Conservation (phyloP, 2,797 vertebrate genomes). For the Antennarius maculatus region DNA sequence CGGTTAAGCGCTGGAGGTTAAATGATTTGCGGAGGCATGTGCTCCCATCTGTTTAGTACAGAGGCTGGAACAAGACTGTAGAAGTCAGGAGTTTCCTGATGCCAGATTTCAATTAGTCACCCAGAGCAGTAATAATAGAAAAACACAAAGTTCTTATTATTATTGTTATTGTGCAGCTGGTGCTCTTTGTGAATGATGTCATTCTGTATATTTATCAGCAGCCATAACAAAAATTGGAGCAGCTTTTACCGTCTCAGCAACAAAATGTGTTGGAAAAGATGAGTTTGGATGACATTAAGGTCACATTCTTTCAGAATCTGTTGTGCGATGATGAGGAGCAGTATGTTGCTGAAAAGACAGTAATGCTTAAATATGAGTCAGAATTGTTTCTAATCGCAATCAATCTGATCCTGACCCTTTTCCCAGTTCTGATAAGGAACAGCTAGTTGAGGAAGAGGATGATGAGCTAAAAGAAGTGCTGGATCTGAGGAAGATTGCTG, state of each 20-base stretch:
- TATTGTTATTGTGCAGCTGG: neutral
- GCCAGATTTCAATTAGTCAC: neutral
- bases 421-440: slow-evolving; percentile 89
- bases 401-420: slow-evolving; percentile 7
- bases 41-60: too few species aligned
- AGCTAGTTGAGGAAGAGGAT: slow-evolving; percentile 89
- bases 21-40: too few species aligned
- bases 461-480: slow-evolving; percentile 94
- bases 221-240: neutral
- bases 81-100: neutral
- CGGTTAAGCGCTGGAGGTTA: too few species aligned
- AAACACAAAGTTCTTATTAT: too few species aligned
- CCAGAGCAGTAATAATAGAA: too few species aligned
- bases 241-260: neutral
- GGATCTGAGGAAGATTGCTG: slow-evolving; percentile 95
- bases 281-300: neutral
- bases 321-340: neutral
- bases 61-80: too few species aligned
- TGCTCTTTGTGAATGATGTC: neutral
- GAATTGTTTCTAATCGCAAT: neutral
- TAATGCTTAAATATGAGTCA: neutral
- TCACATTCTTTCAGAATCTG: neutral
- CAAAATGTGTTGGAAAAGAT: neutral
- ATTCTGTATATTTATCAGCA: neutral
- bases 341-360: neutral